Evolutionary conservation across 2,797 vertebrate species (phyloP).

Genomic region (Sebastes diaconus): DNA sequence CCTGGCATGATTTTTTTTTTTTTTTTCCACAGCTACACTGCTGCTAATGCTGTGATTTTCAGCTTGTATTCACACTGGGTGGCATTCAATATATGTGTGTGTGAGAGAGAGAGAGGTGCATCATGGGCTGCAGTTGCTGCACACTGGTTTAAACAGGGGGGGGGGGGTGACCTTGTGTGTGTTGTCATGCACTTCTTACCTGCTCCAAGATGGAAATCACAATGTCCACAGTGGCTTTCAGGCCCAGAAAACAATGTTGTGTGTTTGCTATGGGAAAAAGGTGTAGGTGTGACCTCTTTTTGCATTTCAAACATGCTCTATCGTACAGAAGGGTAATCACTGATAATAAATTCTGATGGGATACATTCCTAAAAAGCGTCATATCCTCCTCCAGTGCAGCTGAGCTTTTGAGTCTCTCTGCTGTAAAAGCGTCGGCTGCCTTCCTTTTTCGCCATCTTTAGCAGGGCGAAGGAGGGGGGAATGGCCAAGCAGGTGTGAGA

Average conservation of each 20-base stretch:
- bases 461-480: not conserved
- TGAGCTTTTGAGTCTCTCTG: not conserved
- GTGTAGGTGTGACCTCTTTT: not conserved
- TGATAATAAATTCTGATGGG: not conserved
- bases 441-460: not conserved
- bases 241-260: not conserved
- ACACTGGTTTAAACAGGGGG: not conserved
- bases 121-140: not conserved
- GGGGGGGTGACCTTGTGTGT: conserved; percentile 40
- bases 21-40: conserved; percentile 1
- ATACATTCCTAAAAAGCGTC: not conserved
- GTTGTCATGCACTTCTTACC: not conserved
- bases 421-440: not conserved
- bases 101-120: not conserved
- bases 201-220: not conserved
- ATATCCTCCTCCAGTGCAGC: not conserved
- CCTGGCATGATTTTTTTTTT: not conserved
- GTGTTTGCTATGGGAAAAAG: not conserved
- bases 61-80: conserved; percentile 37
- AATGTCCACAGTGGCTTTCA: not conserved
- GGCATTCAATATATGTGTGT: conserved; percentile 7
- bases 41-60: conserved; percentile 41
- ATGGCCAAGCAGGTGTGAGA: not conserved
- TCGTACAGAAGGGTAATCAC: not conserved
- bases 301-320: not conserved